Conservation (phyloP, 2,113 vertebrate genomes). For the Melanotaenia duboulayi region DNA sequence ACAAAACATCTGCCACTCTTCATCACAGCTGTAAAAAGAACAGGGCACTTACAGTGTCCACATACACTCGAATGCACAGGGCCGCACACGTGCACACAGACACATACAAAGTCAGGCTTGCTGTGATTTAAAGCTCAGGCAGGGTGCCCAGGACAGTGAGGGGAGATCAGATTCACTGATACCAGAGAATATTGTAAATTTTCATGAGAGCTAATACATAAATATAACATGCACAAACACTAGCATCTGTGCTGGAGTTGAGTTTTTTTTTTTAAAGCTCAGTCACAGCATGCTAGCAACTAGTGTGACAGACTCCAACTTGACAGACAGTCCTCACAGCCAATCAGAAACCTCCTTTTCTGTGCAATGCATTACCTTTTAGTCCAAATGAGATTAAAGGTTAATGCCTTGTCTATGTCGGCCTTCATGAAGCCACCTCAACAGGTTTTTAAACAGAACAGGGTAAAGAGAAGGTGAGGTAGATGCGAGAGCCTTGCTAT, state of each 20-base stretch:
- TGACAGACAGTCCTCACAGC: slow-evolving; percentile 36
- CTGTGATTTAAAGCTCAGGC: slow-evolving; percentile 33
- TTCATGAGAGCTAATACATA: not conserved
- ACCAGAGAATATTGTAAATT: not conserved
- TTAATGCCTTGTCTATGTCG: slow-evolving; percentile 40
- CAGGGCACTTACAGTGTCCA: slow-evolving; percentile 5
- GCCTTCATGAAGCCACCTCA: slow-evolving; percentile 6
- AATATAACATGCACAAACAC: slow-evolving; percentile 18
- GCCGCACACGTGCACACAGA: not conserved
- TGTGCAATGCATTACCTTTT: slow-evolving; percentile 44
- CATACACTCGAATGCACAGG: slow-evolving; percentile 7
- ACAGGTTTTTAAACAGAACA: not conserved
- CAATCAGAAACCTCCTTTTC: slow-evolving; percentile 39
- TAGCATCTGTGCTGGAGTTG: slow-evolving; percentile 21
- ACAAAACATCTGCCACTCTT: slow-evolving; percentile 59
- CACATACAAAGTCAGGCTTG: not conserved
- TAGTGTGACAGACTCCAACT: slow-evolving; percentile 11
- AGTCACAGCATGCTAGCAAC: not conserved
- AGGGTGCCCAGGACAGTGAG: not conserved
- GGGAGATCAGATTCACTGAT: not conserved
- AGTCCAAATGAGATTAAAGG: slow-evolving; percentile 68
- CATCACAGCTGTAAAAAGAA: slow-evolving; percentile 37
- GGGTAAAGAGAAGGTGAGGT: slow-evolving; percentile 12
- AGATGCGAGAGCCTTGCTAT: slow-evolving; percentile 38
- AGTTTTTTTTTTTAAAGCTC: slow-evolving; percentile 34